phyloP scores from a whole-genome alignment of 2,113 vertebrate species.

The Dasypus novemcinctus region DNA sequence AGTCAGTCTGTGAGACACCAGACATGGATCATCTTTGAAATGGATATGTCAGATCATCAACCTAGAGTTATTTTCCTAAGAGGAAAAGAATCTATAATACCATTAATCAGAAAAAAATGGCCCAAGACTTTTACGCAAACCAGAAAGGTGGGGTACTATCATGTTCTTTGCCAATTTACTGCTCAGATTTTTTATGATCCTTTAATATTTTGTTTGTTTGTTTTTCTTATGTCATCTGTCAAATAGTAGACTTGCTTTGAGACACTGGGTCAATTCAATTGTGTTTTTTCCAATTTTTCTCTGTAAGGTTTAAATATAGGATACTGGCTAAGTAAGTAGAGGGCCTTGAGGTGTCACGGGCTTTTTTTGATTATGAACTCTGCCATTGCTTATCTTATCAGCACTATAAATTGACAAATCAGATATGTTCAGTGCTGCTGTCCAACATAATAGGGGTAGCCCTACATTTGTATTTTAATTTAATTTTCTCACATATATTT shows the following conservation, averaged over 20 bases:
- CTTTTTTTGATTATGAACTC: not conserved
- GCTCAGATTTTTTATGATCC: not conserved
- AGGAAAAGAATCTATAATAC: not conserved
- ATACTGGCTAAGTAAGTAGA: not conserved
- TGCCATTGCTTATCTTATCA: not conserved
- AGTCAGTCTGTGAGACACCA: not conserved
- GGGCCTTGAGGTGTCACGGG: not conserved
- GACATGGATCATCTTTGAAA: not conserved
- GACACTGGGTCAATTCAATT: not conserved
- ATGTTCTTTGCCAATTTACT: fast-evolving
- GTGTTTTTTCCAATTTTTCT: not conserved
- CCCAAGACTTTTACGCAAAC: not conserved
- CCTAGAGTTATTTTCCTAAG: not conserved
- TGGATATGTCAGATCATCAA: not conserved
- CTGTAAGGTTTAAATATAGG: not conserved
- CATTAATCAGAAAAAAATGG: not conserved
- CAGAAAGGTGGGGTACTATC: not conserved
- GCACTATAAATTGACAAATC: not conserved
- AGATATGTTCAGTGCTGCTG: not conserved
- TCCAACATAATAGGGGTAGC: not conserved
- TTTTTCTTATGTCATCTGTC: not conserved
- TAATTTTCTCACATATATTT: not conserved
- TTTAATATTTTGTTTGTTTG: not conserved
- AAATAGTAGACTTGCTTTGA: not conserved
- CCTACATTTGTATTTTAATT: not conserved